Evolutionary conservation across 2,113 vertebrate species (phyloP).

Genomic region (Pogonocichla stellata): DNA sequence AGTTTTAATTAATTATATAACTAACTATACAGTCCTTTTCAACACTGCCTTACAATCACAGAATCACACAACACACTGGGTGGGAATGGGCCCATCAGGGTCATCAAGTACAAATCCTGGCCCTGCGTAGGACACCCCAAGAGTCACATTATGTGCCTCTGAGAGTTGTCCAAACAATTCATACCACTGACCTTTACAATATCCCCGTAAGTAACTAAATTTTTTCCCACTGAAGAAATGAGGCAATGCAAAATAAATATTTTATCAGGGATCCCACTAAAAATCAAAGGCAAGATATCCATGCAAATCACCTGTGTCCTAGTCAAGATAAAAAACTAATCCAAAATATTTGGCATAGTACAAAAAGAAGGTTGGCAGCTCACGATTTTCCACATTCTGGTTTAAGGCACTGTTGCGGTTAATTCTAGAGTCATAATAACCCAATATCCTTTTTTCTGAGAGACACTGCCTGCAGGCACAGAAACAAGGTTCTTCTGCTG

Average conservation of each 20-base stretch:
- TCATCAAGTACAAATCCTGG: neutral
- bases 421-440: neutral
- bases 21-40: neutral
- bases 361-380: neutral
- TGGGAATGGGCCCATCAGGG: neutral
- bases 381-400: neutral
- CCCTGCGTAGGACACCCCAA: neutral
- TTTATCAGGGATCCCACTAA: neutral
- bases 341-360: neutral
- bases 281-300: neutral
- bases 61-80: neutral
- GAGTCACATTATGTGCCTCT: neutral
- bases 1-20: neutral
- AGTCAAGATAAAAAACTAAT: neutral
- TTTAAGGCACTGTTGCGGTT: neutral
- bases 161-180: neutral
- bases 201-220: neutral
- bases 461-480: neutral
- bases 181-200: neutral
- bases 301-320: neutral
- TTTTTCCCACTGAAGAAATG: neutral
- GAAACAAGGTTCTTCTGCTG: neutral
- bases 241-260: neutral
- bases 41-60: neutral
- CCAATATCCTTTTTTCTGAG: neutral